Evolutionary conservation across 2,797 vertebrate genomes (phyloP).

Genomic region (Melanotaenia pygmaea): DNA sequence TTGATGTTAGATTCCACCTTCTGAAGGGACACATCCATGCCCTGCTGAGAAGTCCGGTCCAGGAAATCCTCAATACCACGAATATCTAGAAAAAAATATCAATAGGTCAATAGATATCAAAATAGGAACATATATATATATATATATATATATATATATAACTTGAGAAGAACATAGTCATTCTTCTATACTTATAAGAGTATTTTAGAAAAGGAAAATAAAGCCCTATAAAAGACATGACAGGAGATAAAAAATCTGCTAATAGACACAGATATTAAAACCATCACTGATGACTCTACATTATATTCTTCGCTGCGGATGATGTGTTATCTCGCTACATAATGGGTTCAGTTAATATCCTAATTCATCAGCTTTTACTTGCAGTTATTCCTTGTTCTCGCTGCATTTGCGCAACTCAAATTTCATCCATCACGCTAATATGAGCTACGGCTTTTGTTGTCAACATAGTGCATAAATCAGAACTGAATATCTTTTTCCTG

Average conservation of each 20-base stretch:
- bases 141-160: not conserved
- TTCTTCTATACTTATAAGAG: not conserved
- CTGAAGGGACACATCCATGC: constrained; percentile 98
- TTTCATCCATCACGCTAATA: constrained; percentile 20
- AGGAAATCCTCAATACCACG: constrained; percentile 98
- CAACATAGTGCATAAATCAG: constrained; percentile 6
- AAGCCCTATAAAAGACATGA: not conserved
- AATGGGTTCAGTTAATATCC: constrained; percentile 32
- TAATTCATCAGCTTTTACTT: constrained; percentile 18
- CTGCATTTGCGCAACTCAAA: constrained; percentile 1
- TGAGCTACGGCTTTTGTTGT: constrained; percentile 19
- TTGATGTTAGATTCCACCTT: constrained; percentile 99
- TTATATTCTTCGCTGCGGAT: constrained; percentile 12
- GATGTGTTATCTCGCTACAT: constrained; percentile 19
- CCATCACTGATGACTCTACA: constrained; percentile 22
- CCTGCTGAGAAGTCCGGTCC: constrained; percentile 96
- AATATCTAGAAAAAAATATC: constrained; percentile 85
- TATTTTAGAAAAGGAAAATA: not conserved
- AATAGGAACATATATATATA: not conserved
- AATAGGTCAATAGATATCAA: not conserved
- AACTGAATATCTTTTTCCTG: constrained; percentile 2
- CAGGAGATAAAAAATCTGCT: not conserved
- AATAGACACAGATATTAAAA: constrained; percentile 13
- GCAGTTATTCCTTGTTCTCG: constrained; percentile 13
- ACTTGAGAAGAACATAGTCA: not conserved